Percentiles rank a stretch among this genome's conserved stretches.
Evolutionary conservation across 2,888 invertebrate species (phyloP).

Genomic region (Chouioia cunea): DNA sequence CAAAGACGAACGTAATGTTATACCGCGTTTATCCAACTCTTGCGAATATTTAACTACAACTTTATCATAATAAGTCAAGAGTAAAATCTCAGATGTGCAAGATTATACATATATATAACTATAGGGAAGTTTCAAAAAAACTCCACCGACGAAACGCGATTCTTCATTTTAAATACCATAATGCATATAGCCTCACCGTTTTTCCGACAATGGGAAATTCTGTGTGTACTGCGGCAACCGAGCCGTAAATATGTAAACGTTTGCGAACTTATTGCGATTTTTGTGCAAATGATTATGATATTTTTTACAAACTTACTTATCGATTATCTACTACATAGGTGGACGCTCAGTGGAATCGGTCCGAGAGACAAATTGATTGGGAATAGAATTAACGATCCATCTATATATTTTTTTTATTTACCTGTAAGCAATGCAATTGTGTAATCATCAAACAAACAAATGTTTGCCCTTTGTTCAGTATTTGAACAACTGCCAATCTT

Average conservation of each 20-base stretch:
- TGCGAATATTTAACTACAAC: constrained; percentile 57
- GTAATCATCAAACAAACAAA: constrained; percentile 38
- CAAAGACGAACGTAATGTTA: constrained; percentile 48
- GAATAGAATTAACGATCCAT: not conserved
- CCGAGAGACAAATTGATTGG: not conserved
- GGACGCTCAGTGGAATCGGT: not conserved
- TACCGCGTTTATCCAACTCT: constrained; percentile 51
- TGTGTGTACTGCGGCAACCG: constrained; percentile 24
- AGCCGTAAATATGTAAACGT: constrained; percentile 36
- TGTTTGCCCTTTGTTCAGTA: constrained; percentile 57
- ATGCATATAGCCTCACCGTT: constrained; percentile 21
- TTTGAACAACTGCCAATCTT: constrained; percentile 54
- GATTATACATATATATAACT: not conserved
- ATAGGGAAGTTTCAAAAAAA: constrained; percentile 9
- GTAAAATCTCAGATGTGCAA: constrained; percentile 18
- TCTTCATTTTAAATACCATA: constrained; percentile 37
- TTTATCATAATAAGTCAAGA: constrained; percentile 46
- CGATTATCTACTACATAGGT: constrained; percentile 9
- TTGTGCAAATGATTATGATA: constrained; percentile 27
- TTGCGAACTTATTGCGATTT: constrained; percentile 34
- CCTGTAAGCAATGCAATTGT: constrained; percentile 20
- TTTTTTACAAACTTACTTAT: constrained; percentile 15
- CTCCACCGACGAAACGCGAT: constrained; percentile 23
- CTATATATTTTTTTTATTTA: constrained; percentile 5
- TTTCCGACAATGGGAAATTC: constrained; percentile 13